phyloP scores from a whole-genome alignment of 2,888 invertebrate genomes.

The Chironomus tentans region DNA sequence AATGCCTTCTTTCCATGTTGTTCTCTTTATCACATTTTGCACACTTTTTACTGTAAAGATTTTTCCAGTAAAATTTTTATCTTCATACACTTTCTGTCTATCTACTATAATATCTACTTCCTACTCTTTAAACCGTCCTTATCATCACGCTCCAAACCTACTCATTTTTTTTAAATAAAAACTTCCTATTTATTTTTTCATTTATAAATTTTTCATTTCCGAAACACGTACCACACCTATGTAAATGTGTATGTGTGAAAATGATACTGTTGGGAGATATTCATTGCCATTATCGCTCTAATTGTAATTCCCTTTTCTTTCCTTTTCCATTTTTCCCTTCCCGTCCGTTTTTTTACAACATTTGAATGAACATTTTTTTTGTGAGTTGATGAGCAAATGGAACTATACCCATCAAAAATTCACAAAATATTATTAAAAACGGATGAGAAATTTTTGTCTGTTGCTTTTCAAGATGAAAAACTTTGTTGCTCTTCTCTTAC shows the following conservation, averaged over 20 bases:
- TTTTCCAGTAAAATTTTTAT: no score
- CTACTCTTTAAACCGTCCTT: neutral
- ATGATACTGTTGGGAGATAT: neutral
- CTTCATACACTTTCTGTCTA: neutral
- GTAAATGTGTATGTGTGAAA: neutral
- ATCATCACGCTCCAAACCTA: no score
- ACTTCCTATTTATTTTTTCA: no score
- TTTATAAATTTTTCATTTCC: neutral
- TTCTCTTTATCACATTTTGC: neutral
- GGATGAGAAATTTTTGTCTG: no score
- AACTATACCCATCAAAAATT: no score
- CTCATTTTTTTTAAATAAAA: no score
- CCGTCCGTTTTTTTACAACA: neutral
- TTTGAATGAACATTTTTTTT: neutral
- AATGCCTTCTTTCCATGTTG: neutral
- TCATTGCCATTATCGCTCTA: neutral
- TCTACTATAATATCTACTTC: neutral
- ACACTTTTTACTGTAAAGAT: slow-evolving; percentile 10
- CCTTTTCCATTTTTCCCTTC: neutral
- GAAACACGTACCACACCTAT: neutral
- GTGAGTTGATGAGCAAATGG: no score
- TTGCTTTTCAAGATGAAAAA: no score
- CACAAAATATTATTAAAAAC: no score
- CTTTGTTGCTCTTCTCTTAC: neutral
- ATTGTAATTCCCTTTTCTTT: neutral